phyloP scores from a whole-genome alignment of 1,140 invertebrate genomes.

The Cryptotermes secundus region DNA sequence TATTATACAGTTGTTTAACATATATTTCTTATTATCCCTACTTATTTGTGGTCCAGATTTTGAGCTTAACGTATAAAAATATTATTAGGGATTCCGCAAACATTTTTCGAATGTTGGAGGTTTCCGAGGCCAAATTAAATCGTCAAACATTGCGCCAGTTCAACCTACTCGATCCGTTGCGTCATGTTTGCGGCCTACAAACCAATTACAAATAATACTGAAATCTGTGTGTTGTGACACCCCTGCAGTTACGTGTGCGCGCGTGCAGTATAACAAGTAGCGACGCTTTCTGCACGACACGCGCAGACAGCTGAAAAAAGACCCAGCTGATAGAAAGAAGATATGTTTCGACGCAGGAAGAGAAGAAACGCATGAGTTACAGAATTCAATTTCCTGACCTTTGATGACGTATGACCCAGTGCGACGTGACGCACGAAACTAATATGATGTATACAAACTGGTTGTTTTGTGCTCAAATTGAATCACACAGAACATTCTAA shows the following conservation, averaged over 20 bases:
- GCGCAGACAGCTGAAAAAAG: neutral
- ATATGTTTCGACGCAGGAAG: neutral
- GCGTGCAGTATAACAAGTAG: neutral
- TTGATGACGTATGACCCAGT: neutral
- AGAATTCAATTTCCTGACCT: constrained; percentile 19
- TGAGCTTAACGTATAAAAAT: no score
- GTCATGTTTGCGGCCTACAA: no score
- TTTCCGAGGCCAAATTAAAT: no score
- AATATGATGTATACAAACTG: neutral
- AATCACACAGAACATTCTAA: neutral
- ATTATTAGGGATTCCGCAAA: no score
- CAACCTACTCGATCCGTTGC: no score
- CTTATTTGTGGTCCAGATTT: no score
- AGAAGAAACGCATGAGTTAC: neutral
- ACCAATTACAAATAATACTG: no score
- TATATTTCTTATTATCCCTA: no score
- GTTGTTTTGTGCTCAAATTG: neutral
- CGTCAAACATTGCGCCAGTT: no score
- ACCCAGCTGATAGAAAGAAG: neutral
- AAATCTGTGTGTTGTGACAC: neutral
- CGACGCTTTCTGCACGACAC: neutral
- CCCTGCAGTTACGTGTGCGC: neutral
- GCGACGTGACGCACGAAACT: neutral
- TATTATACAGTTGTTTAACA: no score
- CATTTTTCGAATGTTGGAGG: no score